Base-by-base conservation (phyloP, 2,888 invertebrate genomes). In the Desoria tigrina region DNA sequence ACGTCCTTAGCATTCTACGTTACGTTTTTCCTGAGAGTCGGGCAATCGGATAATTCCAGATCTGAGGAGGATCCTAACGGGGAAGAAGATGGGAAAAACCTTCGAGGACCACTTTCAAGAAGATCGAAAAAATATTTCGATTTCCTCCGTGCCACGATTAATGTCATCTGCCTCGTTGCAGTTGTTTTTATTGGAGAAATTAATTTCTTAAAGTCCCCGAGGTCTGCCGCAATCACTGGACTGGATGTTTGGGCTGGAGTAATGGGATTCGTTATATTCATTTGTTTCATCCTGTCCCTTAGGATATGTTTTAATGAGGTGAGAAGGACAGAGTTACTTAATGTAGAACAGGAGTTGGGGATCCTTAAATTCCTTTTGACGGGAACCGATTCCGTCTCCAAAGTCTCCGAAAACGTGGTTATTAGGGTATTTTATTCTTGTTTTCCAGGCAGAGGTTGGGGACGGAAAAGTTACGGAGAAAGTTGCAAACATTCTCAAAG, bases 161-260 rank as follows among this genome's bases (percentile, higher is more conserved):
- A n/a, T n/a, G n/a, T n/a, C n/a, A n/a, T n/a, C n/a, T n/a, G n/a
- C n/a, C n/a, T n/a, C n/a, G n/a, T n/a, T n/a, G n/a, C n/a, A n/a
- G 23, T 67, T 14, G 53, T 67, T 16, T 23, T 72, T 14, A 24
- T 75, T 23, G 66, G 66, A 28, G 72, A 73, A 66, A 51, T 72
- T 11, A 69, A 69, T 66, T 65, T 63, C 42, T 23, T 69, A 9
- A 56, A 63, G 11, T 21, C 67, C 37, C 75, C 75, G 1, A 28
- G 26, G 27, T 61, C 72, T 26, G 69, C 69, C 45, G 60, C 74
- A 7, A 53, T 73, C 7, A 75, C 71, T 53, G 75, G 65, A 7
- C 56, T 72, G 18, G 72, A 75, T 54, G 65, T 75, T 11, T 75
- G 75, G 75, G 63, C 69, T 11, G 61, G 61, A 16, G 28, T 68